Percentiles rank a stretch among this genome's conserved stretches.
These are phyloP conservation scores for Andricus grossulariae DNA, from an alignment of 1,140 invertebrate species.

Conservation along the genomic window DNA sequence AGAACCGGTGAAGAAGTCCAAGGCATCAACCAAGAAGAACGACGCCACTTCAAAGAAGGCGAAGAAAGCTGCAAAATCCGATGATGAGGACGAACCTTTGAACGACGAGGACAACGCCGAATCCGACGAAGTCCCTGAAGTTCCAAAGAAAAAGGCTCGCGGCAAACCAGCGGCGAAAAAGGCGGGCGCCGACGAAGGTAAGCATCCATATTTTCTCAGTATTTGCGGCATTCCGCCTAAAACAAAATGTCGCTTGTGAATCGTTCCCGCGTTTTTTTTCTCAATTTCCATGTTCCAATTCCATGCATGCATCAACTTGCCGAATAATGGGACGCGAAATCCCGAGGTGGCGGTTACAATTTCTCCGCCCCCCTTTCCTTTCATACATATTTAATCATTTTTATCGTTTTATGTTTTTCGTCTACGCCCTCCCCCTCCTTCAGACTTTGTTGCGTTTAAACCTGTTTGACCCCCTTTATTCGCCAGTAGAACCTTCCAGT, in stretches of 20 bases:
- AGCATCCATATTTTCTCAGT: background rate
- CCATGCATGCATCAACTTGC: background rate
- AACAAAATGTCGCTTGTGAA: constrained; percentile 36
- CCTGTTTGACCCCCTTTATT: constrained; percentile 8
- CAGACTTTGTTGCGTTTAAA: constrained; percentile 14
- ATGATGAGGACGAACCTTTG: constrained; percentile 38
- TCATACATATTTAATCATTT: constrained; percentile 32
- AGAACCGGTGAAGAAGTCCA: constrained; percentile 39
- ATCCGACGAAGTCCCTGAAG: constrained; percentile 31
- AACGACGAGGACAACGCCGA: constrained; percentile 34
- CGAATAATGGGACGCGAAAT: background rate
- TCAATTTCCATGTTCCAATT: background rate
- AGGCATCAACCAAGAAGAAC: constrained; percentile 35
- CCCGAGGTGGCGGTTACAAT: constrained; percentile 8
- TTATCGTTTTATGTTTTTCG: constrained; percentile 28
- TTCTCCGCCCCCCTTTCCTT: background rate
- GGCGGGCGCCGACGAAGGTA: constrained; percentile 17
- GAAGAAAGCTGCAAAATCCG: constrained; percentile 32
- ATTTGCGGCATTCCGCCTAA: background rate
- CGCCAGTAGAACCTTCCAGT: constrained; percentile 9
- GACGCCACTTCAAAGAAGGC: constrained; percentile 38
- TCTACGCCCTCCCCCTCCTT: background rate
- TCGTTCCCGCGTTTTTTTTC: background rate
- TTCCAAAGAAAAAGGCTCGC: constrained; percentile 42
- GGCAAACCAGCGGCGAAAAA: constrained; percentile 41